Conservation (phyloP, 1,140 invertebrate genomes). For the Protaetia brevitarsis region DNA sequence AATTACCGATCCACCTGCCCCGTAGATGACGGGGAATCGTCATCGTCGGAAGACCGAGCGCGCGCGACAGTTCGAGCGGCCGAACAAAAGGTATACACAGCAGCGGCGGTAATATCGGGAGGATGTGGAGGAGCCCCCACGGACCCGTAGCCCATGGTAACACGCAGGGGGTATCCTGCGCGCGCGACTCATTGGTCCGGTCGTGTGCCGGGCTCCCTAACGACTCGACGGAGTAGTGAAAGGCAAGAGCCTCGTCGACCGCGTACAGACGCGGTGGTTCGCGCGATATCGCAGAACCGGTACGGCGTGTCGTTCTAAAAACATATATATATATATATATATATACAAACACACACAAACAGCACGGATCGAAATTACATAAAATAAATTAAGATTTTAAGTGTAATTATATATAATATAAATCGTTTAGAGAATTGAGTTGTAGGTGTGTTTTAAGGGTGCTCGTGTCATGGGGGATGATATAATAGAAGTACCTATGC, state of each 20-base stretch:
- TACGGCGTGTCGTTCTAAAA: too few relatives aligned
- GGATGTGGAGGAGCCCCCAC: slow-evolving; percentile 26
- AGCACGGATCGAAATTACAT: too few relatives aligned
- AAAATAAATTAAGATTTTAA: too few relatives aligned
- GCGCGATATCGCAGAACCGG: too few relatives aligned
- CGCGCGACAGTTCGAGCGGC: too few relatives aligned
- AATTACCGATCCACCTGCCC: not conserved
- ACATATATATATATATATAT: too few relatives aligned
- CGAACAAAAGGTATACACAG: slow-evolving; percentile 2
- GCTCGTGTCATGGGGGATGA: too few relatives aligned
- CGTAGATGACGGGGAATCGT: slow-evolving; percentile 21
- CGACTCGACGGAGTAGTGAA: slow-evolving; percentile 19
- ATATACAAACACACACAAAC: too few relatives aligned
- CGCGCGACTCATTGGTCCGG: slow-evolving; percentile 40
- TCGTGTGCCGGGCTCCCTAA: slow-evolving; percentile 23
- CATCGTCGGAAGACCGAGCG: not conserved
- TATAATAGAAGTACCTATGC: too few relatives aligned
- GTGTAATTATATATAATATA: too few relatives aligned
- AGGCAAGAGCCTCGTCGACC: slow-evolving; percentile 19
- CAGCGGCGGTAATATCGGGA: not conserved
- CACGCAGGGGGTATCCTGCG: slow-evolving; percentile 36
- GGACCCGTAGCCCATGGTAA: slow-evolving; percentile 37
- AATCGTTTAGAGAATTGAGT: too few relatives aligned
- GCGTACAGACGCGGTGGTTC: not conserved
- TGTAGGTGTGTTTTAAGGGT: too few relatives aligned